These are phyloP conservation scores for Coelopa pilipes DNA, from an alignment of 2,888 invertebrate genomes.

Conservation along the genomic window DNA sequence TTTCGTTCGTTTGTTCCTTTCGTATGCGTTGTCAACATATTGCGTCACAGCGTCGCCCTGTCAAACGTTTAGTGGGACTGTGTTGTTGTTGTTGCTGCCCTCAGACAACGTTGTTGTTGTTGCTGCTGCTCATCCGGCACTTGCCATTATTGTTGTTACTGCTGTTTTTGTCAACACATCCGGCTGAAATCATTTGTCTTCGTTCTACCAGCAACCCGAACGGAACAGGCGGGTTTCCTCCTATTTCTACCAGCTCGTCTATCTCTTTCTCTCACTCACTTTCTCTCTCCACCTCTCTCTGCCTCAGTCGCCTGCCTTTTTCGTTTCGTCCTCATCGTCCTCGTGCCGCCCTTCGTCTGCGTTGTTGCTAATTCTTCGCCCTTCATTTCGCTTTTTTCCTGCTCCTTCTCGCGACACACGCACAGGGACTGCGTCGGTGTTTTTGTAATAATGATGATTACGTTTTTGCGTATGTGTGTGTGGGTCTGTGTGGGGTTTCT, in stretches of 20 bases:
- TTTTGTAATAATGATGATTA: background rate
- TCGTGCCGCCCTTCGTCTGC: background rate
- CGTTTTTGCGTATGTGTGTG: background rate
- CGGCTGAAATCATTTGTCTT: constrained; percentile 24
- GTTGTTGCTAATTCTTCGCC: background rate
- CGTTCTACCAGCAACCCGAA: background rate
- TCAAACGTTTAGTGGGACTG: constrained; percentile 29
- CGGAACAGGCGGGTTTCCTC: no score
- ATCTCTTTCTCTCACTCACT: no score
- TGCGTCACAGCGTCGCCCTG: background rate
- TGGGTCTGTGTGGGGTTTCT: no score
- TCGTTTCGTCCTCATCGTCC: no score
- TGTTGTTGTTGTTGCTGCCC: background rate
- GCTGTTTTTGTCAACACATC: constrained; percentile 28
- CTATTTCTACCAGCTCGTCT: no score
- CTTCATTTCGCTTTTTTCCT: background rate
- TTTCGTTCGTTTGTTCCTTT: background rate
- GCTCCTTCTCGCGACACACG: no score
- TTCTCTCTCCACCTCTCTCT: no score
- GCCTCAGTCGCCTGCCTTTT: no score
- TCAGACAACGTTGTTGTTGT: background rate
- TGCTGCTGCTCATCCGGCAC: no score
- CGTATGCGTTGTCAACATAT: constrained; percentile 17
- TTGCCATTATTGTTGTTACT: background rate
- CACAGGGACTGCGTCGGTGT: background rate